phyloP scores from a whole-genome alignment of 2,888 invertebrate species.

The Vandiemenella viatica region DNA sequence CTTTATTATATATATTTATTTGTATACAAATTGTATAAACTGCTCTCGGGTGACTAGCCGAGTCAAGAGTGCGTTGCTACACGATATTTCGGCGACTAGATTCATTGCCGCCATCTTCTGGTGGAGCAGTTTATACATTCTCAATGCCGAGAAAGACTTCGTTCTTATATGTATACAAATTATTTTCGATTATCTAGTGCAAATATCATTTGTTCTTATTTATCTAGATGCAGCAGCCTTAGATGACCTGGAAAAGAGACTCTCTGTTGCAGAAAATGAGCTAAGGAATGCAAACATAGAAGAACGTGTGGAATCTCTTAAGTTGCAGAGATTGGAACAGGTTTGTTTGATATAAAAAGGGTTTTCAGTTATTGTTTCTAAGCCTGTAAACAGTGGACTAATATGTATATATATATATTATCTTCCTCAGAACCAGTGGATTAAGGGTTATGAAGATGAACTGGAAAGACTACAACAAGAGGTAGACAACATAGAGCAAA shows the following conservation, averaged over 20 bases:
- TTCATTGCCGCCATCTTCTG: too few species aligned
- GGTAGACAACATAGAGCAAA: conserved; percentile 69
- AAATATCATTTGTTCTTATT: neutral
- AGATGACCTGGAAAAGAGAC: conserved; percentile 40
- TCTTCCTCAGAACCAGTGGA: conserved; percentile 40
- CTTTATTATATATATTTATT: too few species aligned
- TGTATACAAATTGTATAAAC: too few species aligned
- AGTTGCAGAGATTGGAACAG: conserved; percentile 51
- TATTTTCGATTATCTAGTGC: too few species aligned
- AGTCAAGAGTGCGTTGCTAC: too few species aligned
- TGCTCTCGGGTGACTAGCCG: too few species aligned
- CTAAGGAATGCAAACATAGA: conserved; percentile 58
- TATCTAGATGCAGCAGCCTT: conserved; percentile 27
- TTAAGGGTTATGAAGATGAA: conserved; percentile 67
- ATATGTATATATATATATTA: conserved; percentile 3
- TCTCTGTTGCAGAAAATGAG: conserved; percentile 53
- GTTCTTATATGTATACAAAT: too few species aligned
- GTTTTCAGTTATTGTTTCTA: conserved; percentile 3
- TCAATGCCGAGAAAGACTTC: too few species aligned
- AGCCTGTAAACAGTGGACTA: neutral
- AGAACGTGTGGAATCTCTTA: conserved; percentile 54
- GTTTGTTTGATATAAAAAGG: conserved; percentile 36
- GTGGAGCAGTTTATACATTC: too few species aligned
- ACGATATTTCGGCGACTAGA: too few species aligned
- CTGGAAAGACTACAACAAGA: conserved; percentile 52